Percentiles rank a stretch among this genome's conserved stretches.
Conservation (phyloP, 2,113 vertebrate genomes). For the Cnemophilus loriae region DNA sequence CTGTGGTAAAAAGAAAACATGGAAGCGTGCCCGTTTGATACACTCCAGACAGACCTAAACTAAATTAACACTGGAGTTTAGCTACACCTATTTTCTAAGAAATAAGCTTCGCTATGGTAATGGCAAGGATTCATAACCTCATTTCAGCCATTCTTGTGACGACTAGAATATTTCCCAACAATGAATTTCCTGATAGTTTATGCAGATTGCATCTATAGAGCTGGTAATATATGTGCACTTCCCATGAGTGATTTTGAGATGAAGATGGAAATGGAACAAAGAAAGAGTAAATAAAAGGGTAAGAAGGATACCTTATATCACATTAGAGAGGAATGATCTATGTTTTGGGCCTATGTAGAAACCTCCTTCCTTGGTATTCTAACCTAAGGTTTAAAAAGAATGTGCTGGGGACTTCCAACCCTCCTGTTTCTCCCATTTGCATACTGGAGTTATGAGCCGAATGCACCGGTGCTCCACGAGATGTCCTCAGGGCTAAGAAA, state of each 20-base stretch:
- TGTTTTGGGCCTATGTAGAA: not conserved
- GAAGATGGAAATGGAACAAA: not conserved
- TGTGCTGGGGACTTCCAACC: not conserved
- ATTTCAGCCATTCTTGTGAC: not conserved
- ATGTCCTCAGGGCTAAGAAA: not conserved
- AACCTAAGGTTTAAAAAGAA: not conserved
- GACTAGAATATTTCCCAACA: not conserved
- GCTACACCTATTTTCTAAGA: not conserved
- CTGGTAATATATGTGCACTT: not conserved
- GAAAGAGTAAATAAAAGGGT: not conserved
- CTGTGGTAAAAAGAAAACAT: not conserved
- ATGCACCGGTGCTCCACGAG: not conserved
- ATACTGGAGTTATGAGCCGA: not conserved
- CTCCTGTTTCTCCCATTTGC: not conserved
- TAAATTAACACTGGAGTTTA: not conserved
- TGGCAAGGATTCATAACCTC: not conserved
- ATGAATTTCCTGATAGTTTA: not conserved
- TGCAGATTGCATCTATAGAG: not conserved
- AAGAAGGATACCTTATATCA: not conserved
- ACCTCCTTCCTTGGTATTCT: not conserved
- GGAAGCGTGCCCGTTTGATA: not conserved
- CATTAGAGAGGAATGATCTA: not conserved
- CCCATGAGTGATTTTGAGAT: not conserved
- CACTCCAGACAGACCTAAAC: not conserved
- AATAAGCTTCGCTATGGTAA: not conserved